Evolutionary conservation across 2,797 vertebrate species (phyloP), one percentile per base, ranked within the genome.

Genomic region (Coregonus suidteri): DNA sequence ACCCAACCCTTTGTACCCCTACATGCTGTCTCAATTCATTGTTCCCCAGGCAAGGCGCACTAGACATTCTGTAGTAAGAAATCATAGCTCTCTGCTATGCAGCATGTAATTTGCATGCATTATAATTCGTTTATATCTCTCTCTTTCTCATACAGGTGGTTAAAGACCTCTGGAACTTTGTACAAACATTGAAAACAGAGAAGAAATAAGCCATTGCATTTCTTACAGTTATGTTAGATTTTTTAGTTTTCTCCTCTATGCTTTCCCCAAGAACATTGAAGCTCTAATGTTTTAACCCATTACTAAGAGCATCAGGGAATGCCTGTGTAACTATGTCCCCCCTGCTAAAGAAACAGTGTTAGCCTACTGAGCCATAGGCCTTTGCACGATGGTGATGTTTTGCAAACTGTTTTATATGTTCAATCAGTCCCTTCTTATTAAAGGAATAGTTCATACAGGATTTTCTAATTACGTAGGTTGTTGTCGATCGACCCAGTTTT

Each of bases 91-190:
- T 82, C 75, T 70, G 79, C 81, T 79, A 70, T 75, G 37, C 83
- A 73, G 80, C 84, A 83, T 87, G 85, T 90, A 73, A 87, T 91
- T 65, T 75, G 13, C 30, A 70, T 76, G 59, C 52, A 75, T 75
- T 78, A 72, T 81, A 80, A 74, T 77, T 75, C 41, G 59, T 75
- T 53, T 79, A 79, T 9, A 75, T 83, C 73, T 84, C 31, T 74
- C 4, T 71, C 51, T 13, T 76, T 67, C 76, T 79, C 25, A 81
- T 88, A 89, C 91, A 95, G 94, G 93, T 95, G 90, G 91, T 94
- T 86, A 94, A 94, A 90, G 93, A 94, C 69, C 94, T 95, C 79
- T 95, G 95, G 94, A 91, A 83, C 87, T 94, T 93, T 89, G 79
- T 94, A 86, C 93, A 94, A 88, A 92, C 92, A 71, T 86, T 93